Evolutionary conservation across 2,888 invertebrate genomes (phyloP), one percentile per base, ranked within the genome.

Genomic region (Scaptomyza cyrtandrae): DNA sequence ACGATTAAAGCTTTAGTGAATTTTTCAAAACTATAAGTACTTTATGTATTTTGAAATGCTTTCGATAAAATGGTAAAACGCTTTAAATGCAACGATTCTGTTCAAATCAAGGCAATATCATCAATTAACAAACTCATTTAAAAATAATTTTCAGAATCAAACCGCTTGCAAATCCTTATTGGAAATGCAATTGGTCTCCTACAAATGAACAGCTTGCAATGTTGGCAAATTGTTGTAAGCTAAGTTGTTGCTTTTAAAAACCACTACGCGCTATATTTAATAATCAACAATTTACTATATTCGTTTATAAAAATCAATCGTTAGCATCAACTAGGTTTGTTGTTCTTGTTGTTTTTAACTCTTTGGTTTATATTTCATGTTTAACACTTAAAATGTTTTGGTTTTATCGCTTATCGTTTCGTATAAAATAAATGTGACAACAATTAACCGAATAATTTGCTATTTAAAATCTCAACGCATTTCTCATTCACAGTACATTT

Each of bases 1-100:
- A 90, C 89, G 86, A 82, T 90, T 90, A 90, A 90, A 90, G 90
- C 90, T 90, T 86, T 49, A 58, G 66, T 72, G 52, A 72, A 70
- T 63, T 52, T 81, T 74, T 65, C 57, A 44, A 63, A 63, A 46
- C 35, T 9, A 43, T 19, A 39, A 14, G 39, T 39, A 39, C 14
- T 14, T 19, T 19, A 19, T 19, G 19, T 19, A 19, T 19, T 19
- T 19, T 43, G 10, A 60, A 71, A 53, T 45, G 53, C 11, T 59
- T 53, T 53, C 49, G 53, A 56, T 60, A 49, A 52, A 71, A 67
- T 52, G 45, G 50, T 39, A 69, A 69, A 64, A 74, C 24, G 35
- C 46, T 27, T 50, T 14, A 3, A 24, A 31, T 16, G 11, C 41
- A 66, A 59, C 49, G 37, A 29, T 43, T 35, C 29, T 35, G 44